Evolutionary conservation across 2,888 invertebrate genomes (phyloP), one percentile per base, ranked within the genome.

Genomic region (Rotaria magnacalcarata): DNA sequence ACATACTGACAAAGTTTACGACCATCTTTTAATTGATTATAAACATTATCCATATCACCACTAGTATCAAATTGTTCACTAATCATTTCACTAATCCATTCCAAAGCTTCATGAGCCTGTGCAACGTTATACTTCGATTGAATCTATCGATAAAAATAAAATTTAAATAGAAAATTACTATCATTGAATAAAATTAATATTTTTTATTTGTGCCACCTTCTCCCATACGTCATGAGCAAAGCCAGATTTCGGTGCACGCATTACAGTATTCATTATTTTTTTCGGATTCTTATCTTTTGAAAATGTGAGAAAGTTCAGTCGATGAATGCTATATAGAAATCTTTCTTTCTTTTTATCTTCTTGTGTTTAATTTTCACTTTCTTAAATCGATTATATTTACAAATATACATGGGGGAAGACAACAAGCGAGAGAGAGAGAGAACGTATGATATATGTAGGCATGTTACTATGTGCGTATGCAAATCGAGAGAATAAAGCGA

Each of bases 41-140:
- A 19, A 85, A 86, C 84, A 75, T 86, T 86, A 47, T 74, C 52
- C n/a, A 67, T 27, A 41, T 84, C 47, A n/a, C 84, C 84, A 43
- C 19, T 67, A 16, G 84, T 84, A n/a, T 86, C 86, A 43, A 86
- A 86, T 41, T 74, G 24, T 74, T 86, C 86, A 21, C 58, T 19
- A n/a, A 75, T 86, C n/a, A 84, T 27, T 27, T 84, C 47, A 7
- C 41, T 56, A 24, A 86, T 67, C 86, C 86, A 86, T 85, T 85
- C 75, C 47, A 86, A 84, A 2, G 86, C 86, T 34, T 86, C 84
- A 27, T 86, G 54, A 43, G 86, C 86, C 16, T 84, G 84, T 56
- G 21, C 7, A 54, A n/a, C 58, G 47, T 85, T 75, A 84, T 54
- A 86, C 75, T 86, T 86, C 2, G 84, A 80, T 80, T 80, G 75